A percentile compares a stretch with the other conserved stretches of the same genome.
Evolutionary conservation across 2,113 vertebrate species (phyloP).

Genomic region (Ibidorhyncha struthersii): DNA sequence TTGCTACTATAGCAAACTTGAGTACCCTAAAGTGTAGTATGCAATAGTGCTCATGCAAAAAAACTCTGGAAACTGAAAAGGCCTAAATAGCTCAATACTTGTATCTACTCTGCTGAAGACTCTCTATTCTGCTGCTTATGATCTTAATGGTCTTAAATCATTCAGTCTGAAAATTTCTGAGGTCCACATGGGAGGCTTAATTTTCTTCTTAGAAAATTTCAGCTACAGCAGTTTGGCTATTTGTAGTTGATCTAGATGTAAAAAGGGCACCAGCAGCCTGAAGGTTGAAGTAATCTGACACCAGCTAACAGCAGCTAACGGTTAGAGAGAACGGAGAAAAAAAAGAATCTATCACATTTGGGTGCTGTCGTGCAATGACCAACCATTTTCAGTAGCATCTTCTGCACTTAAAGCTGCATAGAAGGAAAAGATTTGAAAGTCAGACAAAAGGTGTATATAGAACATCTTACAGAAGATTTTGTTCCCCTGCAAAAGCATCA

Average conservation of each 20-base stretch:
- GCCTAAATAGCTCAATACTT: neutral
- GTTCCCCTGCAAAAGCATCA: neutral
- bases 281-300: neutral
- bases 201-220: neutral
- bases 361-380: neutral
- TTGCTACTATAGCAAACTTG: neutral
- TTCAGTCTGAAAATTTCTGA: neutral
- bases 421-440: neutral
- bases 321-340: neutral
- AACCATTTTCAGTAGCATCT: neutral
- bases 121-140: neutral
- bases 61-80: neutral
- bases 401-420: neutral
- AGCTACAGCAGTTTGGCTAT: neutral
- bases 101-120: neutral
- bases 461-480: neutral
- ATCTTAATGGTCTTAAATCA: neutral
- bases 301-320: neutral
- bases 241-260: neutral
- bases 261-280: neutral
- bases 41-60: fast-evolving
- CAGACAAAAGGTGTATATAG: neutral
- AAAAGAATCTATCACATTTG: neutral
- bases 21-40: neutral
- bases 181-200: neutral